These are phyloP conservation scores for Rhizoglyphus robini DNA, from an alignment of 1,140 invertebrate species.

Conservation along the genomic window DNA sequence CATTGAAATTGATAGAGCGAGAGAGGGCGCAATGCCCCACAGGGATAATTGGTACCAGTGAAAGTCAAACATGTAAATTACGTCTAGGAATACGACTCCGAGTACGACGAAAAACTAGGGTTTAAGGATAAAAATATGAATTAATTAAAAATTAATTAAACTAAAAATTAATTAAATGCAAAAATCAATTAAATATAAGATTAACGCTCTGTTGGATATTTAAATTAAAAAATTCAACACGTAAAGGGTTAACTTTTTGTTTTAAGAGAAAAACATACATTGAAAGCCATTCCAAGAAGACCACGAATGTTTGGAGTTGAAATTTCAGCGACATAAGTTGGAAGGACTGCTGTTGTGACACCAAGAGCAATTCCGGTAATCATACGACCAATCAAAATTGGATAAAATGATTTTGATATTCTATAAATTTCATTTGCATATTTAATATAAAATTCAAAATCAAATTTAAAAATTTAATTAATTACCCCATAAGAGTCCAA, in stretches of 20 bases:
- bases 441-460: neutral
- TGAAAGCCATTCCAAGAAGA: conserved; percentile 60
- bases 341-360: conserved; percentile 42
- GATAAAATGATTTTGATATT: conserved; percentile 39
- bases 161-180: neutral
- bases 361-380: conserved; percentile 48
- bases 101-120: neutral
- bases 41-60: conserved; percentile 12
- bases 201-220: no score
- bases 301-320: conserved; percentile 66
- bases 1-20: conserved; percentile 1
- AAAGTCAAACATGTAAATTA: conserved; percentile 1
- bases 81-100: conserved; percentile 6
- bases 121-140: neutral
- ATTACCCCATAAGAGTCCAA: conserved; percentile 54
- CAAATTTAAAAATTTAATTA: neutral
- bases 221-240: no score
- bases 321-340: conserved; percentile 78
- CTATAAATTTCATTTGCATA: neutral
- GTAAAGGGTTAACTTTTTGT: no score
- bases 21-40: neutral
- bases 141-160: neutral
- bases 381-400: conserved; percentile 48
- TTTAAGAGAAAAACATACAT: no score
- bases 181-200: neutral